phyloP scores from a whole-genome alignment of 2,113 vertebrate species.

The Apistogramma diplotaenia region DNA sequence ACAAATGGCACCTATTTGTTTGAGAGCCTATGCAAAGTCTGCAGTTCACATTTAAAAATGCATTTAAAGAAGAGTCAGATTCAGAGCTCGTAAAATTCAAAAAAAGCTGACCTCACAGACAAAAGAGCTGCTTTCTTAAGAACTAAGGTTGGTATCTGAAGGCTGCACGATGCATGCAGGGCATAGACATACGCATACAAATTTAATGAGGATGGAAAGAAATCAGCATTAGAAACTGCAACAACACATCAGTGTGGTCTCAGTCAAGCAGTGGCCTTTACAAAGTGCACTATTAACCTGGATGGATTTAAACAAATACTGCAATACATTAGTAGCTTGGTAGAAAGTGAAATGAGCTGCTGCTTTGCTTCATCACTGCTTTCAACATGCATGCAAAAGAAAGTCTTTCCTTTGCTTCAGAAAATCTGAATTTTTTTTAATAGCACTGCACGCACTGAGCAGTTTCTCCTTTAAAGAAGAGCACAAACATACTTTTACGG shows the following conservation, averaged over 20 bases:
- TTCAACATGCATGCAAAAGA: neutral
- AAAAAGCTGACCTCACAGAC: neutral
- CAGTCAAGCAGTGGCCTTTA: neutral
- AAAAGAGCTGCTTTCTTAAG: neutral
- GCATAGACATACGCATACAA: neutral
- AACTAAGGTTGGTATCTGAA: neutral
- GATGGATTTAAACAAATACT: neutral
- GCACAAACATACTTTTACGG: neutral
- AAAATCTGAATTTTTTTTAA: neutral
- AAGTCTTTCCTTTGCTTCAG: neutral
- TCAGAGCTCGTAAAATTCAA: neutral
- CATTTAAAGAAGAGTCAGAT: neutral
- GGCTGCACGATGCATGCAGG: neutral
- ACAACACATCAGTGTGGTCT: neutral
- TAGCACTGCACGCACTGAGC: neutral
- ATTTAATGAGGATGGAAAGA: neutral
- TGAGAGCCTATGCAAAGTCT: neutral
- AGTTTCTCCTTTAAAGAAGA: neutral
- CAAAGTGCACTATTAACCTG: neutral
- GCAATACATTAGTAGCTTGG: neutral
- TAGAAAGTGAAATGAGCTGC: neutral
- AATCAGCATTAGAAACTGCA: neutral
- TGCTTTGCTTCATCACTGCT: neutral
- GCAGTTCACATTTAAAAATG: conserved; percentile 7
- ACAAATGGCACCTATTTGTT: neutral